Evolutionary conservation across 2,113 vertebrate species (phyloP).

Genomic region (Eubucco bourcierii): DNA sequence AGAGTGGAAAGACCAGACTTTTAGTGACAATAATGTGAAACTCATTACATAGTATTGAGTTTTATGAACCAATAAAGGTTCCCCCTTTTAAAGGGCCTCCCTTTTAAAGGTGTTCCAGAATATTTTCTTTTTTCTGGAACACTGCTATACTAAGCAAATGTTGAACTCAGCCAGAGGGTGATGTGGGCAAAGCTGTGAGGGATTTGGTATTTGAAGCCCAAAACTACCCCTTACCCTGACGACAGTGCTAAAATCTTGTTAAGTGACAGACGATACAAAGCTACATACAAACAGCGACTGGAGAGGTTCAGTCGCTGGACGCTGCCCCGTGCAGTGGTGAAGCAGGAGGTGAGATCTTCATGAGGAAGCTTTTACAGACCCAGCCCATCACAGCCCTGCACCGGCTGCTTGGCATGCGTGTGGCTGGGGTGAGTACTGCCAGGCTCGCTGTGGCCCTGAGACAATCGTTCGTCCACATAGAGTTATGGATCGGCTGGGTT

Average conservation of each 20-base stretch:
- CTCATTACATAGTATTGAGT: background rate
- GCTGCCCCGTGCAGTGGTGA: accelerated
- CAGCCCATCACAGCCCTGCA: no score
- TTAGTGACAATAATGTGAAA: background rate
- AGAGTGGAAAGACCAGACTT: background rate
- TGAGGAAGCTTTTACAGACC: accelerated
- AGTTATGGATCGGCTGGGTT: no score
- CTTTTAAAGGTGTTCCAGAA: background rate
- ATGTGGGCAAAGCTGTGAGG: accelerated
- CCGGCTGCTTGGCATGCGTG: background rate
- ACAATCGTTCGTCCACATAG: background rate
- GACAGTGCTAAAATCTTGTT: accelerated
- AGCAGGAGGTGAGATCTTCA: accelerated
- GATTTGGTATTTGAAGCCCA: background rate
- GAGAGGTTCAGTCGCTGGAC: accelerated
- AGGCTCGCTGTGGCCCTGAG: accelerated
- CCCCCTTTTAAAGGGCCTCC: no score
- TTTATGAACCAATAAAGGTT: background rate
- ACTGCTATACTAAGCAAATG: accelerated
- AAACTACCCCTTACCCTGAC: accelerated
- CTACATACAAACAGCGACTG: background rate
- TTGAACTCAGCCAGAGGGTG: accelerated
- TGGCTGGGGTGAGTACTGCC: background rate
- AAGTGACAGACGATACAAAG: accelerated
- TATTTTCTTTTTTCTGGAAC: background rate